Base-by-base conservation (phyloP, 1,140 invertebrate species). In the Lepeophtheirus salmonis region DNA sequence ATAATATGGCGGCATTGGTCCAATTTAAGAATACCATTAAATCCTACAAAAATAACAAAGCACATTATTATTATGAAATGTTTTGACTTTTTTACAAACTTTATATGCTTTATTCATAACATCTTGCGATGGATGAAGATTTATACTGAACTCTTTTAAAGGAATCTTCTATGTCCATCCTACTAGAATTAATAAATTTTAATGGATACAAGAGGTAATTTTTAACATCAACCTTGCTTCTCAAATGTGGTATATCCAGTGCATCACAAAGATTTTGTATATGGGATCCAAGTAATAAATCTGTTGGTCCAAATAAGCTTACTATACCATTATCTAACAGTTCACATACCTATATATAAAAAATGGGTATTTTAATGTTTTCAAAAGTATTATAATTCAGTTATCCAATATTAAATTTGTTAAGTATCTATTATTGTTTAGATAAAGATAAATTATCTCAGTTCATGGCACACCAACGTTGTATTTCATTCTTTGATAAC, bases 1-100 rank as follows among this genome's bases (percentile, higher is more conserved):
- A 94, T 25, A 96, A 80, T 63, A 96, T 84, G 0, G 87, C 89
- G 64, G 92, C 86, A 72, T 83, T 81, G 4, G 86, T 89, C 89
- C 89, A 95, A 69, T 91, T 90, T 24, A 91, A 77, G 68, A 86
- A 89, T 20, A 78, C 74, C 72, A 92, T 86, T 50, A 92, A 76
- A 68, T 94, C 89, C 60, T 80, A 78, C 70, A 89, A 88, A 55
- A 55, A 55, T 55, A n/a, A 20, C 17, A 52, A 52, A 52, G 18
- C 18, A 10, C 10, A 6, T 52, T 17, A 52, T 6, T 10, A 52
- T 10, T 10, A 13, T 10, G 17, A 10, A 52, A 52, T 13, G 50
- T 10, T 52, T 52, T 52, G 12, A 13, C 4, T 10, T 10, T 13
- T 12, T 52, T 13, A 6, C 13, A 20, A 20, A 55, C 53, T 41